phyloP scores from a whole-genome alignment of 2,113 vertebrate genomes.

The Nymphicus hollandicus region DNA sequence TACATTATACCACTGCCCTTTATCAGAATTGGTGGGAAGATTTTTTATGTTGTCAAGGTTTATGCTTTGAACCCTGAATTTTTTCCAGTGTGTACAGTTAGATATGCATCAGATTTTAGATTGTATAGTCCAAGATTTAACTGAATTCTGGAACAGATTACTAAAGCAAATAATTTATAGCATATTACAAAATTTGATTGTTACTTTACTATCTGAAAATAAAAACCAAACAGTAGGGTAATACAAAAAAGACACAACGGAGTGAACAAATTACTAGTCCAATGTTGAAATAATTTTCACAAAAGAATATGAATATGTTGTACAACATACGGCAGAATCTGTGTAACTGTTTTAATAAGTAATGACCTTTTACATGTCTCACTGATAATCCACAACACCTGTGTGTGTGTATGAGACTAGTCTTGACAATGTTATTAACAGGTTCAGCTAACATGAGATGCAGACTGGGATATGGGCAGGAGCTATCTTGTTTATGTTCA shows the following conservation, averaged over 20 bases:
- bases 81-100: not conserved
- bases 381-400: not conserved
- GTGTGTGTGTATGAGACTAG: not conserved
- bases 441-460: not conserved
- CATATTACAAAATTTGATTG: not conserved
- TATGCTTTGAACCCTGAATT: not conserved
- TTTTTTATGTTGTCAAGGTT: not conserved
- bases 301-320: not conserved
- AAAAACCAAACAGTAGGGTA: not conserved
- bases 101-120: not conserved
- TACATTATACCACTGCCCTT: not conserved
- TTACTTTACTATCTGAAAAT: not conserved
- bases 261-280: not conserved
- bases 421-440: not conserved
- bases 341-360: not conserved
- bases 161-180: not conserved
- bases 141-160: not conserved
- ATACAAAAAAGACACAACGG: not conserved
- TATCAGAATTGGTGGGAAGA: not conserved
- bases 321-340: not conserved
- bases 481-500: not conserved
- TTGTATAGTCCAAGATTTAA: not conserved
- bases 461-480: not conserved
- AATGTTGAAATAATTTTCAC: not conserved
- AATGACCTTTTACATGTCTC: not conserved